These are phyloP conservation scores for Cryptocephalus moraei DNA, from an alignment of 2,888 invertebrate genomes.

Conservation along the genomic window DNA sequence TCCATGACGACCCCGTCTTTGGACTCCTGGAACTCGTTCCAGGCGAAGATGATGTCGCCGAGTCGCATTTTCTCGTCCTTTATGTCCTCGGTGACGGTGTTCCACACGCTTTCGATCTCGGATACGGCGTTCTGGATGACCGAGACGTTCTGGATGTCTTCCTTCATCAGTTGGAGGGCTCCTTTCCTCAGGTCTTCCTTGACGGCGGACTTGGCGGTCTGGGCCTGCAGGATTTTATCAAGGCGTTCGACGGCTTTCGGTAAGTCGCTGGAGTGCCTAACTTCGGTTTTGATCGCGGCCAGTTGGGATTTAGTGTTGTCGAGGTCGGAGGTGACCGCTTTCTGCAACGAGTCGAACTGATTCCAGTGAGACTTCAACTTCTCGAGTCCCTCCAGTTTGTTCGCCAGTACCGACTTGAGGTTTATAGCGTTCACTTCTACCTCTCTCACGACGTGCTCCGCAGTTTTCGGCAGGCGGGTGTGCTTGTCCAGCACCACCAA, in stretches of 20 bases:
- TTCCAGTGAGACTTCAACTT: conserved; percentile 67
- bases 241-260: conserved; percentile 42
- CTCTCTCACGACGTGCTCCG: conserved; percentile 60
- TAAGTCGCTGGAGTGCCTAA: conserved; percentile 40
- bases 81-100: conserved; percentile 64
- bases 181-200: conserved; percentile 68
- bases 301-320: conserved; percentile 48
- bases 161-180: conserved; percentile 68
- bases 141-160: conserved; percentile 70
- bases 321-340: conserved; percentile 56
- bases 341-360: conserved; percentile 62
- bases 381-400: conserved; percentile 57
- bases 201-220: conserved; percentile 49
- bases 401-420: conserved; percentile 54
- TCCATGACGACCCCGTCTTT: conserved; percentile 60
- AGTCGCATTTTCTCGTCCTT: conserved; percentile 66
- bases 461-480: conserved; percentile 61
- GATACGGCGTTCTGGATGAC: conserved; percentile 70
- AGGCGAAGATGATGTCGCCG: conserved; percentile 58
- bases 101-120: conserved; percentile 71
- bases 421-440: conserved; percentile 60
- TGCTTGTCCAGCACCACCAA: conserved; percentile 61
- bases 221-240: conserved; percentile 42
- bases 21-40: conserved; percentile 66
- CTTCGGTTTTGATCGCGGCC: conserved; percentile 45